Conservation (phyloP, 2,888 invertebrate species). For the Autographa pulchrina region DNA sequence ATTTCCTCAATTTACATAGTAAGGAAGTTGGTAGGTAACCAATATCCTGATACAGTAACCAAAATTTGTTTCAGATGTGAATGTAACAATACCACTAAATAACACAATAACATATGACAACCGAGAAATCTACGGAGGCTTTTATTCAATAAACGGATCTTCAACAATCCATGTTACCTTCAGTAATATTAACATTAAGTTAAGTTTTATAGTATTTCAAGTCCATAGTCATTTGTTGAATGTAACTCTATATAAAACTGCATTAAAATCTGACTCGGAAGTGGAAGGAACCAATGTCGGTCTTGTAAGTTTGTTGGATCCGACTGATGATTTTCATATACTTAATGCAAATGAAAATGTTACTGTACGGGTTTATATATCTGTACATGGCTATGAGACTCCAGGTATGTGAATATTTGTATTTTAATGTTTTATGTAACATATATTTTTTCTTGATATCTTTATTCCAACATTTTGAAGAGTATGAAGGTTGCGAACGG, state of each 20-base stretch:
- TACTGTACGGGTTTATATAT: constrained; percentile 80
- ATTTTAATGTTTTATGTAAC: background rate
- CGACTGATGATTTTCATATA: constrained; percentile 78
- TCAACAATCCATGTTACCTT: constrained; percentile 79
- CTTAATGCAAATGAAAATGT: constrained; percentile 75
- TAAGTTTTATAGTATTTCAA: constrained; percentile 91
- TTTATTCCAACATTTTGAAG: too few relatives aligned
- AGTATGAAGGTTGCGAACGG: too few relatives aligned
- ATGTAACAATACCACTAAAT: constrained; percentile 74
- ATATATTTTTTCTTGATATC: background rate
- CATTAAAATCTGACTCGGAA: constrained; percentile 65
- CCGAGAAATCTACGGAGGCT: constrained; percentile 74
- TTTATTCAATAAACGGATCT: constrained; percentile 66
- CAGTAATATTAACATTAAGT: constrained; percentile 76
- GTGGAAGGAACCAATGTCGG: constrained; percentile 91
- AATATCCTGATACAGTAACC: background rate
- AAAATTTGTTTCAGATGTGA: constrained; percentile 72
- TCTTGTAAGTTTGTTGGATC: constrained; percentile 75
- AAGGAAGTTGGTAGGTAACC: background rate
- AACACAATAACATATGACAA: constrained; percentile 67
- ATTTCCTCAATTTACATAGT: too few relatives aligned
- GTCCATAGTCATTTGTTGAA: constrained; percentile 90
- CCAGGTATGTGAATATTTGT: background rate
- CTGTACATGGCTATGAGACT: constrained; percentile 87
- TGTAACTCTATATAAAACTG: constrained; percentile 87